These are phyloP conservation scores for Acrossocheilus wenchowensis DNA, from an alignment of 2,797 vertebrate genomes.

Conservation along the genomic window DNA sequence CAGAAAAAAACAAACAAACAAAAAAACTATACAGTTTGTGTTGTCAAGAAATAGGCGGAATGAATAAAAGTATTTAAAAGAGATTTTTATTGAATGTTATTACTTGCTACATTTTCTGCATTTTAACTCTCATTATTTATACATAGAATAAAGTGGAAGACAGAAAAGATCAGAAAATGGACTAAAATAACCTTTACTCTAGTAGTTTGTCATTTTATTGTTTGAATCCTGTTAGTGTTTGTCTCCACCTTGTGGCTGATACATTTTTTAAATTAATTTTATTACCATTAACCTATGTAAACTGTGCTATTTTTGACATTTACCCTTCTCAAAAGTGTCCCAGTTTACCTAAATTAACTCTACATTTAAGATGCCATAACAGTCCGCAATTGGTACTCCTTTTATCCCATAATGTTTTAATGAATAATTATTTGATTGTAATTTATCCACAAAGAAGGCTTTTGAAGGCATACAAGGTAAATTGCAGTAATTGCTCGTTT, in stretches of 20 bases:
- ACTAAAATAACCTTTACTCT: not conserved
- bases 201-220: not conserved
- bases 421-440: not conserved
- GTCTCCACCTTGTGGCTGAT: not conserved
- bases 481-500: not conserved
- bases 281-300: not conserved
- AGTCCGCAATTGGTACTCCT: too few relatives aligned
- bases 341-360: not conserved
- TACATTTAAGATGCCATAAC: too few relatives aligned
- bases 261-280: not conserved
- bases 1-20: constrained; percentile 26
- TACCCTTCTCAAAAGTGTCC: not conserved
- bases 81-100: not conserved
- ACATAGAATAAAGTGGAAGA: not conserved
- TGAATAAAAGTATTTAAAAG: constrained; percentile 65
- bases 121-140: not conserved
- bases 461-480: not conserved
- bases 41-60: constrained; percentile 51
- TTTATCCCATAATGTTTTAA: not conserved
- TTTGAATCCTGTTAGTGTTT: not conserved
- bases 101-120: not conserved
- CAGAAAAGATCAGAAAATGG: not conserved
- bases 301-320: not conserved
- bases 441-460: not conserved
- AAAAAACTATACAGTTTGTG: constrained; percentile 50